These are phyloP conservation scores for Montipora foliosa DNA, from an alignment of 64 coral and sea anemone genomes.

Conservation along the genomic window DNA sequence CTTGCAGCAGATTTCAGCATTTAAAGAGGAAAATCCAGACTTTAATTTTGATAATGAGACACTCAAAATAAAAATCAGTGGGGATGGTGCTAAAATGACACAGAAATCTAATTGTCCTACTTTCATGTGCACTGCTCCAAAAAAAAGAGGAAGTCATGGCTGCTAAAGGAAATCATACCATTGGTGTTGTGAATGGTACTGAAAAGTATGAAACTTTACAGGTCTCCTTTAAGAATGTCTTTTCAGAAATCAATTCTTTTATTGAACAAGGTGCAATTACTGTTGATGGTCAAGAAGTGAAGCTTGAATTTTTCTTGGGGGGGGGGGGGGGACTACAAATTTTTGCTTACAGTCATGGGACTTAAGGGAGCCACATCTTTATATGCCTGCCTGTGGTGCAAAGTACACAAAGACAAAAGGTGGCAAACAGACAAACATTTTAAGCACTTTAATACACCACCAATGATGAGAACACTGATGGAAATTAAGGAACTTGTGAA, in stretches of 20 bases:
- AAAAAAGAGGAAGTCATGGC: constrained; percentile 29
- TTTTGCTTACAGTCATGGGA: neutral
- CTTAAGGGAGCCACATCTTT: neutral
- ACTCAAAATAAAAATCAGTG: constrained; percentile 75
- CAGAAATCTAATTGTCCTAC: constrained; percentile 48
- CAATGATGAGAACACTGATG: constrained; percentile 2
- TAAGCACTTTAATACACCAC: neutral
- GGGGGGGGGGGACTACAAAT: neutral
- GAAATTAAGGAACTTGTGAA: constrained; percentile 14
- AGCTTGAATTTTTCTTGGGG: neutral
- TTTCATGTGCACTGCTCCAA: constrained; percentile 64
- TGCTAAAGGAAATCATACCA: constrained; percentile 14
- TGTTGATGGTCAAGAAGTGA: neutral
- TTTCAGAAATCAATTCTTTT: constrained; percentile 36
- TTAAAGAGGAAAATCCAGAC: constrained; percentile 42
- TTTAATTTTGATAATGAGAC: constrained; percentile 27
- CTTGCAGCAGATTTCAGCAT: constrained; percentile 51
- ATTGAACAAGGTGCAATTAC: neutral
- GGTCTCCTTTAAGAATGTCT: constrained; percentile 24
- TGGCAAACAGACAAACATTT: constrained; percentile 24
- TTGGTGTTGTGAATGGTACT: constrained; percentile 41
- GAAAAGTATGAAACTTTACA: constrained; percentile 61
- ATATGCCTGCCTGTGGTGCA: constrained; percentile 33
- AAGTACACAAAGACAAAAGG: constrained; percentile 18
- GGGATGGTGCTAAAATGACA: constrained; percentile 66